A percentile compares a stretch with the other conserved stretches of the same genome.
phyloP scores from a whole-genome alignment of 2,888 invertebrate genomes.

The Zaprionus bogoriensis region DNA sequence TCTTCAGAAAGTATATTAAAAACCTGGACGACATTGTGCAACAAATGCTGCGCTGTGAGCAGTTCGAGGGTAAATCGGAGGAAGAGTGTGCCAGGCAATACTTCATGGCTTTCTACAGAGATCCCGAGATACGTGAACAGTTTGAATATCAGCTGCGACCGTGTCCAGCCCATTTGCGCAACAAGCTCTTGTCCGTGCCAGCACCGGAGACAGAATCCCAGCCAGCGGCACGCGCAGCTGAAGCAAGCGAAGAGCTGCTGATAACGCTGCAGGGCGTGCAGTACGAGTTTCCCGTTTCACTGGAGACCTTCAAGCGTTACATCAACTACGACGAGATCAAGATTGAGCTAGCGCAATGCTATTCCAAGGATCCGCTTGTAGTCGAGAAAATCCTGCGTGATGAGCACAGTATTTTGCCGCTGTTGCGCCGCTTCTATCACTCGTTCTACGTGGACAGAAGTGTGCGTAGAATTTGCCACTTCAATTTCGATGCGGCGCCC shows the following conservation, averaged over 20 bases:
- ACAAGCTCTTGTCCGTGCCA: slow-evolving; percentile 5
- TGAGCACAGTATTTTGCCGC: neutral
- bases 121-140: slow-evolving; percentile 25
- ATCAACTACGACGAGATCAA: slow-evolving; percentile 29
- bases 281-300: slow-evolving; percentile 46
- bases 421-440: slow-evolving; percentile 25
- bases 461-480: slow-evolving; percentile 13
- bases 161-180: slow-evolving; percentile 28
- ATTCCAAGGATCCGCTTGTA: neutral
- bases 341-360: neutral
- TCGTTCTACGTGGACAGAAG: slow-evolving; percentile 25
- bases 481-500: slow-evolving; percentile 39
- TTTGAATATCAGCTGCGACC: slow-evolving; percentile 29
- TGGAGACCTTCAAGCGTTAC: slow-evolving; percentile 26
- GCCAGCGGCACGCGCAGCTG: neutral
- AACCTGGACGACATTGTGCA: slow-evolving; percentile 33
- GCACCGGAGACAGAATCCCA: neutral
- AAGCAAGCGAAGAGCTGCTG: slow-evolving; percentile 16
- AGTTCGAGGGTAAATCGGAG: slow-evolving; percentile 15
- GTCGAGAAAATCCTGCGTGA: neutral
- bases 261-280: neutral
- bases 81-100: slow-evolving; percentile 25
- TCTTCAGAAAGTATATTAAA: slow-evolving; percentile 22
- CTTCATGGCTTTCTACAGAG: slow-evolving; percentile 36
- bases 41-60: slow-evolving; percentile 22